These are phyloP conservation scores for Manacus vitellinus DNA, from an alignment of 2,113 vertebrate species.

Conservation along the genomic window DNA sequence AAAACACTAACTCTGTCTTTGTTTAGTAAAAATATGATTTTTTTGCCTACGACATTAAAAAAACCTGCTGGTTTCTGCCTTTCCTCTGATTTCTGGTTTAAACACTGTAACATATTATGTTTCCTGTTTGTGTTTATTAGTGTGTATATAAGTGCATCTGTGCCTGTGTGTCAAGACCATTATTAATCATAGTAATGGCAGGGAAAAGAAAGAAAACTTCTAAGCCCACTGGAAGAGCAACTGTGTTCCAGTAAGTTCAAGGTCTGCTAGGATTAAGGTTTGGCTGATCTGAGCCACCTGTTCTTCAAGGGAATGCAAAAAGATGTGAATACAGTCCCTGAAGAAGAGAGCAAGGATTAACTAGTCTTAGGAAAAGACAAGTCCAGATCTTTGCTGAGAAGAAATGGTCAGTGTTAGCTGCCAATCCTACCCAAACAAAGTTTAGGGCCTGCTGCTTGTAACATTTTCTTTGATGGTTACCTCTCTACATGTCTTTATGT, in stretches of 20 bases:
- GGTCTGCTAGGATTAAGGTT: conserved; percentile 52
- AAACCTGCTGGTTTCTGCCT: background rate
- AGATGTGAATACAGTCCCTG: background rate
- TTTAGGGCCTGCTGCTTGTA: background rate
- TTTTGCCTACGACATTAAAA: background rate
- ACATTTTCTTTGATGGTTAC: background rate
- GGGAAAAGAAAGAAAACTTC: background rate
- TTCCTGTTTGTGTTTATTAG: conserved; percentile 28
- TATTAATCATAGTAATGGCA: conserved; percentile 21
- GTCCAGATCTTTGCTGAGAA: background rate
- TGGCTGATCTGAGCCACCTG: conserved; percentile 63
- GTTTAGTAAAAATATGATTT: conserved; percentile 7
- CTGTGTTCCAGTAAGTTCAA: conserved; percentile 49
- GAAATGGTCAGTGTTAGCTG: conserved; percentile 32
- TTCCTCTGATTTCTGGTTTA: background rate
- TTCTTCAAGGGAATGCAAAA: conserved; percentile 26
- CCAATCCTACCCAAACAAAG: conserved; percentile 6
- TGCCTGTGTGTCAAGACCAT: background rate
- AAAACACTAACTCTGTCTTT: conserved; percentile 17
- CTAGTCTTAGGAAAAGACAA: conserved; percentile 9
- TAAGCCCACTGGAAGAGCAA: background rate
- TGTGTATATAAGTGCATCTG: background rate
- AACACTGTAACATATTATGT: background rate
- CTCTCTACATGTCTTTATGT: background rate
- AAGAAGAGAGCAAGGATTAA: conserved; percentile 39